Evolutionary conservation across 2,797 vertebrate species (phyloP).

Genomic region (Myotis planiceps): DNA sequence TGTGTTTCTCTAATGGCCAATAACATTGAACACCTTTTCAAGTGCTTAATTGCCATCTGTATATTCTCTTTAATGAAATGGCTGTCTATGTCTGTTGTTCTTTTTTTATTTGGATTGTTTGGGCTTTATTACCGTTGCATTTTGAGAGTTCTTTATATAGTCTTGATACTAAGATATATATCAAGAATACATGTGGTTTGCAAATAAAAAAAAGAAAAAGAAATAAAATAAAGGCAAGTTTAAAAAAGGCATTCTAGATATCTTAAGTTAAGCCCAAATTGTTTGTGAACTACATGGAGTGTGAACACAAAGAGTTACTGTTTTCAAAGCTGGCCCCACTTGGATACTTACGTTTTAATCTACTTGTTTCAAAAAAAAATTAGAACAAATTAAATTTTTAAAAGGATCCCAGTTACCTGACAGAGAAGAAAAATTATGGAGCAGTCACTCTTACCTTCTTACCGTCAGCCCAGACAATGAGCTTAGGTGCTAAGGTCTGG

Average conservation of each 20-base stretch:
- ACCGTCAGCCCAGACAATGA: neutral
- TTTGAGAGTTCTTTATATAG: no score
- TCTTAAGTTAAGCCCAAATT: neutral
- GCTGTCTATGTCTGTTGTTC: no score
- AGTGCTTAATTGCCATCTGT: no score
- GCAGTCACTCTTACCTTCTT: neutral
- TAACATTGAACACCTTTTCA: no score
- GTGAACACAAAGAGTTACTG: constrained; percentile 29
- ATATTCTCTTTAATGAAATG: no score
- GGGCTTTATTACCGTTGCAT: no score
- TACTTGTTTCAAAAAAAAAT: neutral
- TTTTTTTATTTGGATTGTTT: no score
- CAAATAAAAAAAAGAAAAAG: no score
- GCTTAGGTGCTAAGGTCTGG: neutral
- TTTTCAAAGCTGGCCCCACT: constrained; percentile 14
- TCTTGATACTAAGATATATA: no score
- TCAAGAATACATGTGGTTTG: no score
- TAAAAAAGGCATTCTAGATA: neutral
- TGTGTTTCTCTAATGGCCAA: no score
- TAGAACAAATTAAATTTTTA: neutral
- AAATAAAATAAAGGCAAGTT: neutral
- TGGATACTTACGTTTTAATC: constrained; percentile 34
- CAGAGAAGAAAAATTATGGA: neutral
- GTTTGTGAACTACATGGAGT: neutral
- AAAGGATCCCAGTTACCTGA: neutral